phyloP scores from a whole-genome alignment of 2,113 vertebrate species.

The Tautogolabrus adspersus region DNA sequence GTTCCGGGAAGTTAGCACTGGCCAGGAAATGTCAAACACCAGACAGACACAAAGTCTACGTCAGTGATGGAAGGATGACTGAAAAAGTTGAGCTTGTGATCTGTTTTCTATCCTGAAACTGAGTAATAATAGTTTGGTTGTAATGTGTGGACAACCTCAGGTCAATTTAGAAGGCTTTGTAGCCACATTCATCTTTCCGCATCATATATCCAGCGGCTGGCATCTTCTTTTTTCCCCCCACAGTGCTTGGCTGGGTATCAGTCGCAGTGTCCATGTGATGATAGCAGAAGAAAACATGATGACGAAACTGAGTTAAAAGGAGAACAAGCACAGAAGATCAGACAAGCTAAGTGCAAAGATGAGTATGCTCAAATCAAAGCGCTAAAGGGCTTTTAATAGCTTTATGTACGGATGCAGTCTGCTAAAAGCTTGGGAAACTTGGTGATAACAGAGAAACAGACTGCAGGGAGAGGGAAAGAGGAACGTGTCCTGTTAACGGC shows the following conservation, averaged over 20 bases:
- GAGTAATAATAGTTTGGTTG: background rate
- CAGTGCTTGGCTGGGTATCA: background rate
- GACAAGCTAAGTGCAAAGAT: constrained; percentile 37
- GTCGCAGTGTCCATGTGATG: constrained; percentile 17
- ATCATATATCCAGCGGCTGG: background rate
- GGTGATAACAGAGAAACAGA: constrained; percentile 27
- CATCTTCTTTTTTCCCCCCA: background rate
- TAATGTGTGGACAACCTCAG: background rate
- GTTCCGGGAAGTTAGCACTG: constrained; percentile 25
- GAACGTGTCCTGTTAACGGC: constrained; percentile 33
- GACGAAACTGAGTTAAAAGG: constrained; percentile 38
- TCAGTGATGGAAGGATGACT: background rate
- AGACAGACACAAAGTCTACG: constrained; percentile 11
- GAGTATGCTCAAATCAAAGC: constrained; percentile 41
- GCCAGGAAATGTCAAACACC: constrained; percentile 25
- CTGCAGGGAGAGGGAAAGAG: background rate
- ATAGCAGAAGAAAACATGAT: constrained; percentile 25
- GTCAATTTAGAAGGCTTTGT: background rate
- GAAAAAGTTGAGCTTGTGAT: background rate
- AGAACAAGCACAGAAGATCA: constrained; percentile 29
- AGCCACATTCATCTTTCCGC: background rate
- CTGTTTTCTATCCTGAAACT: background rate
- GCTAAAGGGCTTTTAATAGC: constrained; percentile 58
- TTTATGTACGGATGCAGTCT: constrained; percentile 29
- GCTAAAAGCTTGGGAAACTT: constrained; percentile 21